phyloP scores from a whole-genome alignment of 2,113 vertebrate genomes.

The Paraplagusia blochii region DNA sequence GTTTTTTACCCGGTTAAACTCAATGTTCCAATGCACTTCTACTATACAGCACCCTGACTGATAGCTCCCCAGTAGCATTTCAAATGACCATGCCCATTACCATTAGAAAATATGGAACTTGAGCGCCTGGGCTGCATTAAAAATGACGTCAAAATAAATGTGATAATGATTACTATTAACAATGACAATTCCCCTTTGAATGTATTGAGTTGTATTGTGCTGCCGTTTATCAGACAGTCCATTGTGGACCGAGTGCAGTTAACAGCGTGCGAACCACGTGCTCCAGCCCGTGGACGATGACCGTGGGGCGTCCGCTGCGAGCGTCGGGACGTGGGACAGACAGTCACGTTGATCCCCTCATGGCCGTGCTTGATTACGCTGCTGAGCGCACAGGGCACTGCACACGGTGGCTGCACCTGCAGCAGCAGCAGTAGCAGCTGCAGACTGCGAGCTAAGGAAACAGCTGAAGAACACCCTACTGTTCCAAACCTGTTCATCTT shows the following conservation, averaged over 20 bases:
- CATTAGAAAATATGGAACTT: constrained; percentile 75
- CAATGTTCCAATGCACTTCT: constrained; percentile 43
- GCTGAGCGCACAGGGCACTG: constrained; percentile 24
- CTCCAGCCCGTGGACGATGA: constrained; percentile 16
- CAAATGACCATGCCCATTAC: constrained; percentile 69
- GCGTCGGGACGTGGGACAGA: constrained; percentile 46
- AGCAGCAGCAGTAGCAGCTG: constrained; percentile 10
- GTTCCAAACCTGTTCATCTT: no score
- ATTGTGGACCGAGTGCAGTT: background rate
- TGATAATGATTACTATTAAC: background rate
- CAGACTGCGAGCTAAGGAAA: background rate
- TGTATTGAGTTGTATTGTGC: no score
- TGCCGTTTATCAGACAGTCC: background rate
- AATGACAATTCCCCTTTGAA: no score
- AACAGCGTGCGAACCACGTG: constrained; percentile 41
- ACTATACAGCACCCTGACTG: constrained; percentile 56
- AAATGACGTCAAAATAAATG: background rate
- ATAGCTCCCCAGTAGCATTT: constrained; percentile 65
- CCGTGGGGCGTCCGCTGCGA: constrained; percentile 20
- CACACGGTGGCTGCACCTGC: no score
- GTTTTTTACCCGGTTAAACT: constrained; percentile 9
- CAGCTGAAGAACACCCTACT: no score
- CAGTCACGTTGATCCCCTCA: constrained; percentile 77
- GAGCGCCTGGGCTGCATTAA: constrained; percentile 37
- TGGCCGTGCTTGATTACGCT: constrained; percentile 44